These are phyloP conservation scores for Callopanchax toddi DNA, from an alignment of 2,113 vertebrate species.

Conservation along the genomic window DNA sequence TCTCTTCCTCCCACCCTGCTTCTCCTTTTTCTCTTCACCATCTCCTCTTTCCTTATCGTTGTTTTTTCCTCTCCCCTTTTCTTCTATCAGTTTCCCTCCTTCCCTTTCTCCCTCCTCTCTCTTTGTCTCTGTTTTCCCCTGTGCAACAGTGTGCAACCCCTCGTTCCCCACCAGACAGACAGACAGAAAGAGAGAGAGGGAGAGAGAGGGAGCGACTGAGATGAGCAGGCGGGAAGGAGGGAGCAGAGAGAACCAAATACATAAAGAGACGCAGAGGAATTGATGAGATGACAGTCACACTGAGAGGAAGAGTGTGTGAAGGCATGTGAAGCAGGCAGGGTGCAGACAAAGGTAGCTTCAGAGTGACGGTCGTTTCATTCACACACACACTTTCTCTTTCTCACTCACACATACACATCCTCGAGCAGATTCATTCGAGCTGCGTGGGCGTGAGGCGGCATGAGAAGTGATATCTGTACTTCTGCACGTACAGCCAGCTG, in stretches of 20 bases:
- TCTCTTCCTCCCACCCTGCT: constrained; percentile 12
- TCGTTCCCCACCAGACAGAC: constrained; percentile 58
- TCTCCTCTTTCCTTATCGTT: background rate
- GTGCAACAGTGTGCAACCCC: constrained; percentile 71
- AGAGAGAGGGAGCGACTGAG: constrained; percentile 26
- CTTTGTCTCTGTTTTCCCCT: constrained; percentile 37
- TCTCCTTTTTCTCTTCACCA: constrained; percentile 5
- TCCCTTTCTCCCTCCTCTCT: background rate
- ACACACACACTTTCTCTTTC: constrained; percentile 37
- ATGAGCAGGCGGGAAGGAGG: constrained; percentile 38
- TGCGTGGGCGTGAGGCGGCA: constrained; percentile 62
- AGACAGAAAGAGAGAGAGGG: constrained; percentile 36
- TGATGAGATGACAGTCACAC: constrained; percentile 66
- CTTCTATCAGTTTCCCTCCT: constrained; percentile 5
- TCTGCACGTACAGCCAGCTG: constrained; percentile 52
- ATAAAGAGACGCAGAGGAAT: constrained; percentile 65
- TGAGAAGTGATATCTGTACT: constrained; percentile 66
- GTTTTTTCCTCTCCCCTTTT: constrained; percentile 11
- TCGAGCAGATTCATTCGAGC: constrained; percentile 61
- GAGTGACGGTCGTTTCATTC: constrained; percentile 64
- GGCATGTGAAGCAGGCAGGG: constrained; percentile 58
- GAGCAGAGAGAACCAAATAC: constrained; percentile 45
- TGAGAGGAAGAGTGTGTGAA: constrained; percentile 9
- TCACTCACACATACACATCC: constrained; percentile 48
- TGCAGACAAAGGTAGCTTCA: constrained; percentile 70